These are phyloP conservation scores for Odontothrips loti DNA, from an alignment of 2,888 invertebrate genomes.

Conservation along the genomic window DNA sequence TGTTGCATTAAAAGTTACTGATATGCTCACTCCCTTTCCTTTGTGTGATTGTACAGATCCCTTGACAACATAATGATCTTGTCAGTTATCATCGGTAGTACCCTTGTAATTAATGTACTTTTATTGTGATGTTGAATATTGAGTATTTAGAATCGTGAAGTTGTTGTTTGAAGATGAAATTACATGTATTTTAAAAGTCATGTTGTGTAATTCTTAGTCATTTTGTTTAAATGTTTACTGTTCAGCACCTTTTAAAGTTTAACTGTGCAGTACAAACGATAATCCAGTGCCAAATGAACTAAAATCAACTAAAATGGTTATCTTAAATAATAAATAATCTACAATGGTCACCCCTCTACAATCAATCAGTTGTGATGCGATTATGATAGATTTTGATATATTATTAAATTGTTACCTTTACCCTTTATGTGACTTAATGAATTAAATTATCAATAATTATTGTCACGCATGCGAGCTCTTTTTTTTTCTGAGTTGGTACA, in stretches of 20 bases:
- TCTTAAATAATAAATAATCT: background rate
- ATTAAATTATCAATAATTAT: no score
- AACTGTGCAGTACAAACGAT: conserved; percentile 3
- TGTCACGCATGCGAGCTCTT: no score
- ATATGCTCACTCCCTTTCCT: no score
- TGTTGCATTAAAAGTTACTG: background rate
- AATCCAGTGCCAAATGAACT: background rate
- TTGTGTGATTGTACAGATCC: no score
- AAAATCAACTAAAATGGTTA: background rate
- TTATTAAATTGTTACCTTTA: background rate
- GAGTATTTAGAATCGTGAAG: no score
- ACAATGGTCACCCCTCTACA: background rate
- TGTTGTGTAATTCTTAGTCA: conserved; percentile 3
- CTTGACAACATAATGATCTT: no score
- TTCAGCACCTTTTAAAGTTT: background rate
- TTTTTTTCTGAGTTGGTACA: no score
- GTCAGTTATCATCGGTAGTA: no score
- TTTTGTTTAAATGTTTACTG: background rate
- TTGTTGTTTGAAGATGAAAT: no score
- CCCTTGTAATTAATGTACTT: no score
- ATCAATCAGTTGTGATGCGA: background rate
- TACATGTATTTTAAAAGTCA: background rate
- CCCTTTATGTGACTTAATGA: background rate
- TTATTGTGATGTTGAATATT: no score
- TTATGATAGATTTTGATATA: background rate